A percentile compares a stretch with the other conserved stretches of the same genome.
Evolutionary conservation across 2,113 vertebrate species (phyloP).

Genomic region (Pithys albifrons): DNA sequence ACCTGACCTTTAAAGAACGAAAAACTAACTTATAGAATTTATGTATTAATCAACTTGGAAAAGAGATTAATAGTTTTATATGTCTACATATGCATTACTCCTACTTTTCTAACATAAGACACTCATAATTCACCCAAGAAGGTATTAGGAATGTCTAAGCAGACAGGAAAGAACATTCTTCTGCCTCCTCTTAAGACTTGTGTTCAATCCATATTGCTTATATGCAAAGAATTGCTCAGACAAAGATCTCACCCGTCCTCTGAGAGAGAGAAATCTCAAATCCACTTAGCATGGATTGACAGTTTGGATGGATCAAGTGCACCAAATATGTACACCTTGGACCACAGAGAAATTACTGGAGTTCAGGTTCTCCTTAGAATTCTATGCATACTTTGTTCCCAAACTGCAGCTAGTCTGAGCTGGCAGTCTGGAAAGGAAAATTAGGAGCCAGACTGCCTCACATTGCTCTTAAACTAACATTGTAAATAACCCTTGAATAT

Average conservation of each 20-base stretch:
- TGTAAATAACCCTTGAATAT: neutral
- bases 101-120: neutral
- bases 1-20: neutral
- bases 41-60: neutral
- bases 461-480: neutral
- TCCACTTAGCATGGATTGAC: neutral
- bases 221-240: neutral
- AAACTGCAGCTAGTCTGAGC: neutral
- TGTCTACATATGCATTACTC: neutral
- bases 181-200: neutral
- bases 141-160: neutral
- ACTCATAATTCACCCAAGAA: neutral
- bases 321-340: neutral
- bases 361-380: neutral
- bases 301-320: neutral
- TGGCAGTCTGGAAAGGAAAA: neutral
- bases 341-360: neutral
- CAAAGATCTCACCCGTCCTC: neutral
- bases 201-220: neutral
- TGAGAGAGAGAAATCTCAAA: neutral
- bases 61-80: neutral
- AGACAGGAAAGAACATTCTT: neutral
- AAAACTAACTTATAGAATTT: neutral
- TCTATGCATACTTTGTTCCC: neutral
- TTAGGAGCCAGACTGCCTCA: neutral